Evolutionary conservation across 2,888 invertebrate species (phyloP), one percentile per base, ranked within the genome.

Genomic region (Selenia dentaria): DNA sequence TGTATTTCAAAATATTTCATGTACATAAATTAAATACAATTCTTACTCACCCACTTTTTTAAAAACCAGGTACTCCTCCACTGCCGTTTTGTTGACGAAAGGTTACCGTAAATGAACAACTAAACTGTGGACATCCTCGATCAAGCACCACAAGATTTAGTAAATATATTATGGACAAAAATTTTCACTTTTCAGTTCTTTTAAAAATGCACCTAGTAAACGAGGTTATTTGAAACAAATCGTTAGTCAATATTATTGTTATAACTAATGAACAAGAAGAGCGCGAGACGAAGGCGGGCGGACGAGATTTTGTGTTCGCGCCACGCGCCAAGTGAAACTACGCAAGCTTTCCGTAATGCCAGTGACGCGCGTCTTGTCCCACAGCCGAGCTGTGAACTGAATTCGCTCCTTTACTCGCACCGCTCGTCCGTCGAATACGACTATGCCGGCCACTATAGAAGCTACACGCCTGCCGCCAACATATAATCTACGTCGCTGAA

Each of bases 1-100:
- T n/a, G n/a, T n/a, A n/a, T n/a, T n/a, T n/a, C n/a, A n/a, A n/a
- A n/a, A n/a, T n/a, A n/a, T 3, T 16, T 16, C 4, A 16, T 16
- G 16, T 16, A 16, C 2, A 16, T 16, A 16, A 16, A 16, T 4
- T n/a, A n/a, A 16, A 4, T 16, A 22, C 8, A 22, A 22, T 22
- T 34, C 20, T 18, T 74, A 83, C 86, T 83, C 67, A 86, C 86
- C 86, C 83, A 83, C 83, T 83, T 85, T 84, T 82, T 80, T 68
- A 65, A 73, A 70, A 67, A 71, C 58, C 52, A 60, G 57, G 51
- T 59, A 61, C 57, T 64, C 60, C 54, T 67, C 56, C 56, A 62
- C 64, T 47, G 59, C 59, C 61, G 63, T 64, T 59, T 71, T 69
- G 70, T 64, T 50, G 55, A 53, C 65, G 62, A 62, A 61, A 67